Evolutionary conservation across 2,797 vertebrate species (phyloP), one percentile per base, ranked within the genome.

Genomic region (Trematomus bernacchii): DNA sequence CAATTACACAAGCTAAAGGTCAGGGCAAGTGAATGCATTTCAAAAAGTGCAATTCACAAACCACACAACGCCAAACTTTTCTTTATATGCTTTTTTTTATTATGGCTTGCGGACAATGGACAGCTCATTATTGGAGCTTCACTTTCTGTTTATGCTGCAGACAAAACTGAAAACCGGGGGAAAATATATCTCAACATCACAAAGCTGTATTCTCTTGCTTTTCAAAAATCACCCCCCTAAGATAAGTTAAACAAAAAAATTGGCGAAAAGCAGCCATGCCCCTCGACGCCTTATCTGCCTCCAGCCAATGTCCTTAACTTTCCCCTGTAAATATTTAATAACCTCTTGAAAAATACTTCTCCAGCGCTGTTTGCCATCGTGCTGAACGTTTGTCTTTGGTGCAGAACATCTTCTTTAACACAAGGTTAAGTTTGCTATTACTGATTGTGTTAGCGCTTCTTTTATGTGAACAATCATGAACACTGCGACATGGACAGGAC

Each of bases 1-100:
- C 63, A 64, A 43, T 47, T 40, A 65, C 47, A 66, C 4, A 7
- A 54, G 62, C 48, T 61, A 79, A 86, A 82, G 77, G 73, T 77
- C 43, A 73, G 63, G 69, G 59, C 71, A 18, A 72, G 21, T 1
- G 51, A 57, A 76, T 53, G 52, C 21, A 71, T 71, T 76, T 79
- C 33, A 53, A 71, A 67, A 57, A 60, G 15, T 44, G 1, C 14
- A 33, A 67, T 27, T 69, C 71, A 71, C 19, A 57, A 58, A 74
- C 8, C 2, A 67, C 11, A 52, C 30, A 23, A 46, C 16, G 43
- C 16, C 18, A 21, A 50, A 60, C 2, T 10, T 51, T 47, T 51
- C 1, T 69, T 63, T 65, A 30, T 15, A 51, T 53, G 42, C 21
- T n/a, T n/a, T n/a, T n/a, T n/a, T n/a, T n/a, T n/a, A n/a, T 16